A percentile compares a stretch with the other conserved stretches of the same genome.
Conservation (phyloP, 2,113 vertebrate genomes). For the Hydrolagus affinis region DNA sequence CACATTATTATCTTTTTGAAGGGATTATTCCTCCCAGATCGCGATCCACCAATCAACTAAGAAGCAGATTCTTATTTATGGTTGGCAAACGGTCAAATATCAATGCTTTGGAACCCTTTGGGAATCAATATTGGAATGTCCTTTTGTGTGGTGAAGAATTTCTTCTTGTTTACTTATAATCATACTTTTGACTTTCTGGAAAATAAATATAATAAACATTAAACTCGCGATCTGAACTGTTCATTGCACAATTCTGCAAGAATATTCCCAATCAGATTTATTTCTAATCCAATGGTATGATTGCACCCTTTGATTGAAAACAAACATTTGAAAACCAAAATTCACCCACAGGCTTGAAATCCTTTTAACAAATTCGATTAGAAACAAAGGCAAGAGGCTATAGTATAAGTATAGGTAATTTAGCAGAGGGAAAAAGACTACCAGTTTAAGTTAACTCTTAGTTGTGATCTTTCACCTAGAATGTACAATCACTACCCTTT, state of each 20-base stretch:
- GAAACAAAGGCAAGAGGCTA: background rate
- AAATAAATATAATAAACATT: background rate
- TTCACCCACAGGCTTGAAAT: background rate
- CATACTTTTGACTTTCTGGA: background rate
- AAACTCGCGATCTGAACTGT: background rate
- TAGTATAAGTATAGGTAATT: background rate
- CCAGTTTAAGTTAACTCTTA: too few relatives aligned
- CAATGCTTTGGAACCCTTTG: background rate
- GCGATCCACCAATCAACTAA: too few relatives aligned
- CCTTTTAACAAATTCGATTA: background rate
- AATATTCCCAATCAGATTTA: background rate
- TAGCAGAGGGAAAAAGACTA: background rate
- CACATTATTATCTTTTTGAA: too few relatives aligned
- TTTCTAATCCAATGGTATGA: background rate
- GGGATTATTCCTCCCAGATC: too few relatives aligned
- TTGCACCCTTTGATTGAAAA: background rate
- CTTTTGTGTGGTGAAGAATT: too few relatives aligned
- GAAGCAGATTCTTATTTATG: too few relatives aligned
- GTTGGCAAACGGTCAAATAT: background rate
- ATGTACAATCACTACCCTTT: too few relatives aligned
- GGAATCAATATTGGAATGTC: background rate
- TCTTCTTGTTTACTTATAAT: background rate
- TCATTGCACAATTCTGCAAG: background rate
- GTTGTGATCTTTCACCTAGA: too few relatives aligned
- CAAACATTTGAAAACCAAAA: background rate